Evolutionary conservation across 30 jellyfish, hydroid and myxozoan genomes (phyloP).

Genomic region (Rhopilema esculentum): DNA sequence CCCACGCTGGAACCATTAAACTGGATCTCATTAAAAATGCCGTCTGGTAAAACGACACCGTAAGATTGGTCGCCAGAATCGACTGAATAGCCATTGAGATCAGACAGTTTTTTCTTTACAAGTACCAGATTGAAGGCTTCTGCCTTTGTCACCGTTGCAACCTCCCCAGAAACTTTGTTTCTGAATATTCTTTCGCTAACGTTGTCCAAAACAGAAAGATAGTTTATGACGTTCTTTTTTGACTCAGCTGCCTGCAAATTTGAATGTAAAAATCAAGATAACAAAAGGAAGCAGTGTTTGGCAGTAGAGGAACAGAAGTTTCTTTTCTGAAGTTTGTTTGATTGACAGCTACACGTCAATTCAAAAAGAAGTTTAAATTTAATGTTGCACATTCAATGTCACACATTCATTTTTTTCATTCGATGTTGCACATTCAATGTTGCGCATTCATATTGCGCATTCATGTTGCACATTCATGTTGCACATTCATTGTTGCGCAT

Average conservation of each 20-base stretch:
- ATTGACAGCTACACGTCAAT: too few species aligned
- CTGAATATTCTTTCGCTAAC: slow-evolving; percentile 35
- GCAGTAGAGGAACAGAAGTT: too few species aligned
- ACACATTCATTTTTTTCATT: too few species aligned
- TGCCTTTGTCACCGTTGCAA: slow-evolving; percentile 41
- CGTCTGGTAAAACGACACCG: slow-evolving; percentile 35
- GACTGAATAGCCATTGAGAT: slow-evolving; percentile 27
- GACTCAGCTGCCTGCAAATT: slow-evolving; percentile 52
- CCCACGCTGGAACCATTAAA: slow-evolving; percentile 10
- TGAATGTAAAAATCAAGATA: too few species aligned
- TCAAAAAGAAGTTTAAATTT: too few species aligned
- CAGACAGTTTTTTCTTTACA: slow-evolving; percentile 2
- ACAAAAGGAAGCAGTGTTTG: too few species aligned
- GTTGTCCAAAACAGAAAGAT: slow-evolving; percentile 16
- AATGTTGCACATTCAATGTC: too few species aligned
- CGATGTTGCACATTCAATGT: too few species aligned
- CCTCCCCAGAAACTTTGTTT: slow-evolving; percentile 70
- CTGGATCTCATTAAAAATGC: slow-evolving; percentile 5
- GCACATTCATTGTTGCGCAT: too few species aligned
- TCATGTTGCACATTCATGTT: too few species aligned
- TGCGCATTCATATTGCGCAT: too few species aligned
- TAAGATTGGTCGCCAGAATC: slow-evolving; percentile 27
- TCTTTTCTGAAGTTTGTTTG: too few species aligned
- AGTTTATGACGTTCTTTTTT: slow-evolving; percentile 19
- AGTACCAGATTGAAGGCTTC: slow-evolving; percentile 34